Evolutionary conservation across 2,888 invertebrate genomes (phyloP), one percentile per base, ranked within the genome.

Genomic region (Allacma fusca): DNA sequence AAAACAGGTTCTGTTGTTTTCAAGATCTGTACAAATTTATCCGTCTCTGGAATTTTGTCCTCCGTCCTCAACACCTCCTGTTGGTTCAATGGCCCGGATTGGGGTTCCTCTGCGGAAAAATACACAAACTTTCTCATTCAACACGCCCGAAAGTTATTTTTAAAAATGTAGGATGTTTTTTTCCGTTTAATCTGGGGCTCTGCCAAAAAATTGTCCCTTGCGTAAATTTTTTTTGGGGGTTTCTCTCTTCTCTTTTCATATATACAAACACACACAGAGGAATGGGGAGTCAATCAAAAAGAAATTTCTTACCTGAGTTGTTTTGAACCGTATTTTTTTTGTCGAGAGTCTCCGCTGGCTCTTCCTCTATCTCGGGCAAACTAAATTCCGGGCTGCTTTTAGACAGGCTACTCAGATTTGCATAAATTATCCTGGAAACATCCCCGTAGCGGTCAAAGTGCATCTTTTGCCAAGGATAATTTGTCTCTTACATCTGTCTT

Each of bases 361-460:
- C 62, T 16, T 62, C 62, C 62, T 62, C 62, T 24, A 62, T 62
- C 7, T 68, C 68, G n/a, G 68, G 68, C n/a, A 40, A 68, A 40
- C 68, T 68, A 19, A 68, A 68, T n/a, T 68, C 40, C 40, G 68
- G 34, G 40, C 9, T 19, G 23, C 40, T 62, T 62, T 62, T 62
- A n/a, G 40, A 29, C 1, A 65, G 13, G n/a, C 21, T 68, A 12
- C 29, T 40, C 4, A 40, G 40, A 5, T 64, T 75, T n/a, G 43
- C 65, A 64, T 75, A 75, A 65, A 75, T 75, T 19, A 75, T 21
- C 43, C 64, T 64, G 29, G 75, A 75, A 2, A 75, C 75, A 75
- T 75, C 75, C 28, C 75, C 65, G 75, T 62, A 75, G 23, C 75
- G 75, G 65, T 75, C 75, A 75, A 75, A 75, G 75, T 75, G 75